Evolutionary conservation across 2,888 invertebrate genomes (phyloP).

Genomic region (Volucella zonaria): DNA sequence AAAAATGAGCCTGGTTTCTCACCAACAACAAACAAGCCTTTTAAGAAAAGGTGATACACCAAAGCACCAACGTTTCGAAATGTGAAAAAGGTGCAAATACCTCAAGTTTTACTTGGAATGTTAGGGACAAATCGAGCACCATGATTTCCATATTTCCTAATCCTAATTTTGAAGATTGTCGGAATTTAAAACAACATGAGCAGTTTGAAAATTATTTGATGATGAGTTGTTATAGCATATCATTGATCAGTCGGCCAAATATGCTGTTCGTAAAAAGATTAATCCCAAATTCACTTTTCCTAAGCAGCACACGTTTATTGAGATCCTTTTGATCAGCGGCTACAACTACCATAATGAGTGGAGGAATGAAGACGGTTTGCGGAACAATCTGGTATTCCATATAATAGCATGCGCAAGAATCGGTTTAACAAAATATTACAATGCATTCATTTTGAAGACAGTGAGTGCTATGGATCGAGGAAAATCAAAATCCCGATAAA

Average conservation of each 20-base stretch:
- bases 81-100: too few species aligned
- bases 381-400: too few species aligned
- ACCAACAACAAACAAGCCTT: not conserved
- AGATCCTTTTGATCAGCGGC: slow-evolving; percentile 20
- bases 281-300: slow-evolving; percentile 11
- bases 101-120: too few species aligned
- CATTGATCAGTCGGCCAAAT: not conserved
- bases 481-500: slow-evolving; percentile 72
- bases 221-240: too few species aligned
- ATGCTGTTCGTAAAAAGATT: not conserved
- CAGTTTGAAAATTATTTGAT: too few species aligned
- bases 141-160: not conserved
- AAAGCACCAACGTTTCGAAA: too few species aligned
- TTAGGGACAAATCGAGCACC: too few species aligned
- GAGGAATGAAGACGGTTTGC: too few species aligned
- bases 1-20: not conserved
- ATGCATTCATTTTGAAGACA: slow-evolving; percentile 50
- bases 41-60: too few species aligned
- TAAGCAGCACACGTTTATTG: slow-evolving; percentile 33
- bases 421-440: slow-evolving; percentile 24
- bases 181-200: not conserved
- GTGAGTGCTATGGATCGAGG: not conserved
- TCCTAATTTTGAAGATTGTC: not conserved
- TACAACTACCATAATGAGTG: slow-evolving; percentile 15
- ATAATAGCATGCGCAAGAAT: too few species aligned